phyloP scores from a whole-genome alignment of 2,113 vertebrate species.

The Chaenocephalus aceratus region DNA sequence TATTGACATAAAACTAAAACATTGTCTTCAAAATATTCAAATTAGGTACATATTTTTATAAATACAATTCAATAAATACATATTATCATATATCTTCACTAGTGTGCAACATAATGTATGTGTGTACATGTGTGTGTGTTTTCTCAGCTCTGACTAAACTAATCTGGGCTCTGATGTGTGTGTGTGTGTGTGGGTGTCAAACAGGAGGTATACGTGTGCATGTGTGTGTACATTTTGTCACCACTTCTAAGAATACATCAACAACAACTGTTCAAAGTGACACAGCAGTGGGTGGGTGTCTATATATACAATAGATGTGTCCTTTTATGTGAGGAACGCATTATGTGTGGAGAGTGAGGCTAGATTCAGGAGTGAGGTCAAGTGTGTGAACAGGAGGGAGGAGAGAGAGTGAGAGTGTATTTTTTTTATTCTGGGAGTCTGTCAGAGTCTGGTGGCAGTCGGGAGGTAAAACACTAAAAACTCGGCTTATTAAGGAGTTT shows the following conservation, averaged over 20 bases:
- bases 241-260: slow-evolving; percentile 74
- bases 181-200: slow-evolving; percentile 31
- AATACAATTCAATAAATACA: background rate
- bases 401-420: slow-evolving; percentile 31
- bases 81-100: background rate
- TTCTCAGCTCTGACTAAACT: slow-evolving; percentile 56
- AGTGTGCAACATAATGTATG: background rate
- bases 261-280: slow-evolving; percentile 74
- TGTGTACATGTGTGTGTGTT: slow-evolving; percentile 15
- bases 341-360: slow-evolving; percentile 21
- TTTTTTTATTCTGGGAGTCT: slow-evolving; percentile 53
- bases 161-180: slow-evolving; percentile 38
- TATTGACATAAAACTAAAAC: background rate
- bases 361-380: slow-evolving; percentile 64
- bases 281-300: slow-evolving; percentile 43
- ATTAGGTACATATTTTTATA: background rate
- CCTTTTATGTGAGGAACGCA: background rate
- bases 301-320: background rate
- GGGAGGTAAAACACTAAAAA: slow-evolving; percentile 24
- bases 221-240: slow-evolving; percentile 67
- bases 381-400: slow-evolving; percentile 55
- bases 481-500: background rate
- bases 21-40: background rate
- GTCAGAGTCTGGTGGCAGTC: slow-evolving; percentile 54
- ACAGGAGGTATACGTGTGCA: slow-evolving; percentile 48